Evolutionary conservation across 2,888 invertebrate genomes (phyloP).

Genomic region (Tetramorium bicarinatum): DNA sequence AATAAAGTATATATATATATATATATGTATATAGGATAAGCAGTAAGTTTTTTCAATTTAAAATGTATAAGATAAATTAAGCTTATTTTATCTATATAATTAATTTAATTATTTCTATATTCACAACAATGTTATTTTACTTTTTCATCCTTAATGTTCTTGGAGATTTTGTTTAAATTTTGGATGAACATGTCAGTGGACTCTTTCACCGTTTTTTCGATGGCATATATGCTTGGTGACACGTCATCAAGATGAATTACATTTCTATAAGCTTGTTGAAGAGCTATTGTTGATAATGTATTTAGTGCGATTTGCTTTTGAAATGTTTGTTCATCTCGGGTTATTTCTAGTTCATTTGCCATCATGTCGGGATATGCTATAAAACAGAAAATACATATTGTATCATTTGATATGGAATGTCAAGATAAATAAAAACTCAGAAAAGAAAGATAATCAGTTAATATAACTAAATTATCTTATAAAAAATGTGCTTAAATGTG

Average conservation of each 20-base stretch:
- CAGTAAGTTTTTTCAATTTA: neutral
- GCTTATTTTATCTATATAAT: neutral
- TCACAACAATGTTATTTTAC: slow-evolving; percentile 8
- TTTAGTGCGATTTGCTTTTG: slow-evolving; percentile 14
- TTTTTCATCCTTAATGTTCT: slow-evolving; percentile 15
- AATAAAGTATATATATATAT: too few relatives aligned
- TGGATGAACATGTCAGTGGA: slow-evolving; percentile 41
- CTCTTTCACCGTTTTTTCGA: slow-evolving; percentile 48
- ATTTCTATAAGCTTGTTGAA: slow-evolving; percentile 16
- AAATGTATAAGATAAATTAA: neutral
- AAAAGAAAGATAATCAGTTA: neutral
- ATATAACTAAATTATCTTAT: neutral
- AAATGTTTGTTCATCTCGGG: neutral
- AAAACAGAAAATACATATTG: neutral
- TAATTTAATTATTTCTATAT: neutral
- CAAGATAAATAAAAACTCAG: neutral
- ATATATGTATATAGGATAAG: neutral
- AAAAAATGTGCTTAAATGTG: neutral
- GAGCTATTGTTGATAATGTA: slow-evolving; percentile 17
- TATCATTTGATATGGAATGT: neutral
- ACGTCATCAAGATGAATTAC: neutral
- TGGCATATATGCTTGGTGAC: neutral
- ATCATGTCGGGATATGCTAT: neutral
- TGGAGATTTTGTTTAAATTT: slow-evolving; percentile 57
- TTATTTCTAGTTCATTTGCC: neutral